Base-by-base conservation (phyloP, 2,888 invertebrate species). In the Noctuana brunneofusca region DNA sequence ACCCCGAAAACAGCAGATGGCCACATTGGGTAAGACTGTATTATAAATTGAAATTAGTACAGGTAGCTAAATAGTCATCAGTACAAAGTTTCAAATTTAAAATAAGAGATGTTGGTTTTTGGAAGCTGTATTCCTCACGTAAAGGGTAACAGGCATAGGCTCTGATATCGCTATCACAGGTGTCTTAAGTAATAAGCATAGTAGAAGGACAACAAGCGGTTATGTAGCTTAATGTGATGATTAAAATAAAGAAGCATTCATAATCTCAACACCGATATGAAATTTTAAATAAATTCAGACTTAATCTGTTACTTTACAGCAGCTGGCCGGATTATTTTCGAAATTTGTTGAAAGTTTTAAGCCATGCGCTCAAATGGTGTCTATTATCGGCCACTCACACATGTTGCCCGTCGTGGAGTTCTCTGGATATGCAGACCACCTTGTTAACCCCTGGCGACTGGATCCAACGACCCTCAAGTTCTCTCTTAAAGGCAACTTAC, bases 321-420 rank as follows among this genome's bases (percentile, higher is more conserved):
- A 96, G 93, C 80, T 99, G 49, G 96, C 97, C 32, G 94, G 95
- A 76, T 85, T 98, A 24, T 93, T 99, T 77, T 96, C 97, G 2
- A 95, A 95, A 78, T 98, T 98, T 84, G 96, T 98, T 3, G 97
- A 98, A 80, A 97, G 97, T 85, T 99, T 99, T 83, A 94, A 97
- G 68, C 95, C 96, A 12, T 96, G 97, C 65, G 98, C 98, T 0
- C 98, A 99, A 92, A 98, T 99, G 97, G 97, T 98, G 0, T 96
- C 98, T 0, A 96, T 98, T 62, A 95, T 97, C 68, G 97, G 97
- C 0, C 96, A 98, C 73, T 94, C 97, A 0, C 95, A 96, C 77
- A 96, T 99, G 96, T 86, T 98, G 56, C 99, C 99, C 0, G 96
- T 99, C 14, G 97, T 98, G 0, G 98, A 98, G 72, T 97, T 97